Percentiles rank a stretch among this genome's conserved stretches.
Evolutionary conservation across 2,797 vertebrate genomes (phyloP).

Genomic region (Iguana delicatissima): DNA sequence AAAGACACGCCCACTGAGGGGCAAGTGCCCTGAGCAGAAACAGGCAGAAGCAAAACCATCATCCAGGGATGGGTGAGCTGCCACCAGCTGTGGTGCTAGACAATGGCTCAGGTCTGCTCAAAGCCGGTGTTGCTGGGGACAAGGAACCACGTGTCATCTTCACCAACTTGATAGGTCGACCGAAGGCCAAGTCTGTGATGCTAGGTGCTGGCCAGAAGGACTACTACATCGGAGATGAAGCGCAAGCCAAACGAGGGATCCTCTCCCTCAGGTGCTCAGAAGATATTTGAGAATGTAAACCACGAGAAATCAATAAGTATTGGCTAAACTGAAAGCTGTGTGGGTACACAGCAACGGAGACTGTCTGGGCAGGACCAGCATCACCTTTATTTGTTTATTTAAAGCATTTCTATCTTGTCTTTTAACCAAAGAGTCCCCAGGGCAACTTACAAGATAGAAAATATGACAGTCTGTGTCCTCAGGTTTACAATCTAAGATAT

Average conservation of each 20-base stretch:
- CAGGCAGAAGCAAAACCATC: neutral
- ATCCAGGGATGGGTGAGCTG: conserved; percentile 12
- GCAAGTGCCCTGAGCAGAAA: conserved; percentile 24
- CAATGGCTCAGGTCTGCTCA: conserved; percentile 74
- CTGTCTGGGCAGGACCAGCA: neutral
- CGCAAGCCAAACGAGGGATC: conserved; percentile 46
- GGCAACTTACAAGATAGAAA: too few relatives aligned
- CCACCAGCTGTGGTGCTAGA: conserved; percentile 69
- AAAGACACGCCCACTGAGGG: conserved; percentile 23
- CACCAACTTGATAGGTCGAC: conserved; percentile 67
- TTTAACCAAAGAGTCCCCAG: too few relatives aligned
- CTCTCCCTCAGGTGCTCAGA: conserved; percentile 67
- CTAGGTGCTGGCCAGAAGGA: conserved; percentile 14
- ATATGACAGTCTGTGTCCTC: too few relatives aligned
- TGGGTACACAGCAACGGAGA: neutral
- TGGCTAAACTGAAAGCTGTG: rapidly evolving
- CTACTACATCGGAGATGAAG: conserved; percentile 60
- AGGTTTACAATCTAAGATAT: too few relatives aligned
- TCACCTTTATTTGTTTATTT: too few relatives aligned
- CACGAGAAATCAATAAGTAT: neutral
- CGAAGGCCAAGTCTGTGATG: conserved; percentile 55
- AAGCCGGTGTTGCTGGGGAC: conserved; percentile 73
- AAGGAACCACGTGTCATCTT: conserved; percentile 69
- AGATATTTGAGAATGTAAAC: neutral
- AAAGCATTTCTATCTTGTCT: too few relatives aligned